Percentiles rank a stretch among this genome's conserved stretches.
Evolutionary conservation across 2,113 vertebrate species (phyloP).

Genomic region (Larimichthys polyactis): DNA sequence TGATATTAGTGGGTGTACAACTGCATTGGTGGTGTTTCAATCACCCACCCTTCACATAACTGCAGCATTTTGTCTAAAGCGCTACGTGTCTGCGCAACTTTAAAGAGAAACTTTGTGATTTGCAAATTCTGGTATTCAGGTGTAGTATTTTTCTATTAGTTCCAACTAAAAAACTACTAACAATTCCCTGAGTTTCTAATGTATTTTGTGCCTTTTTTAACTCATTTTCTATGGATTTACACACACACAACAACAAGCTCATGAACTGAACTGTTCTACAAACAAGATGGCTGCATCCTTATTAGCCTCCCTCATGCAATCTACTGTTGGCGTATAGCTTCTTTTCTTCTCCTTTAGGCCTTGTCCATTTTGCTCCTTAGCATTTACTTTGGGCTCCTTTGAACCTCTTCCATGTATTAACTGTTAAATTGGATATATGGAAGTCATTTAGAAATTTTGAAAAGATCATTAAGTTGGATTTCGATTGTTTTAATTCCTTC

Average conservation of each 20-base stretch:
- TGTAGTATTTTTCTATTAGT: no score
- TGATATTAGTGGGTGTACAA: no score
- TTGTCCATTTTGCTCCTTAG: background rate
- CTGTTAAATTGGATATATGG: no score
- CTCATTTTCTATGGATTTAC: background rate
- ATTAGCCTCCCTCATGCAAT: background rate
- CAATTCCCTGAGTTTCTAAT: no score
- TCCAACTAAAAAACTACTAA: no score
- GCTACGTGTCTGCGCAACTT: no score
- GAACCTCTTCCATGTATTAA: no score
- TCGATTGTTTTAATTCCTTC: conserved; percentile 11
- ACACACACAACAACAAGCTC: background rate
- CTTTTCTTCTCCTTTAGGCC: background rate
- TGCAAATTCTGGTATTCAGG: no score
- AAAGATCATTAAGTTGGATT: background rate
- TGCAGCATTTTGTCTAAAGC: background rate
- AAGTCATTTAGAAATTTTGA: background rate
- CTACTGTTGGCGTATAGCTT: background rate
- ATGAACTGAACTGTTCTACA: background rate
- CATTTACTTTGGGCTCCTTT: no score
- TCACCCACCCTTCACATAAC: background rate
- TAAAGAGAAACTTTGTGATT: background rate
- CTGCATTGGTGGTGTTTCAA: background rate
- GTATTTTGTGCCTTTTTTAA: background rate
- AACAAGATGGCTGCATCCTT: background rate